These are phyloP conservation scores for Apotomis capreana DNA, from an alignment of 2,888 invertebrate genomes.

Conservation along the genomic window DNA sequence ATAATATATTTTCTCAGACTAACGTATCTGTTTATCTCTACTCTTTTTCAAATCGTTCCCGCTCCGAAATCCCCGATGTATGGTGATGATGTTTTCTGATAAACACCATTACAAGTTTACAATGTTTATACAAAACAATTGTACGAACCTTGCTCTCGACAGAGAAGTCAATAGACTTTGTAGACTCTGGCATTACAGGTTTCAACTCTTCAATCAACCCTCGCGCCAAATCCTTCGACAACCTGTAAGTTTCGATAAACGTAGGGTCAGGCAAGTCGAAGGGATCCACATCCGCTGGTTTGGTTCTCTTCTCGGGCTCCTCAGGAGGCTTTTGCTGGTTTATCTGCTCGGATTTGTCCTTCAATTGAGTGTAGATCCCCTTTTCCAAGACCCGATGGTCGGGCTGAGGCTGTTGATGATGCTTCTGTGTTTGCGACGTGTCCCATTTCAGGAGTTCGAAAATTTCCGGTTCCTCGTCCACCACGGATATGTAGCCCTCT, in stretches of 20 bases:
- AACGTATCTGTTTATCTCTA: no score
- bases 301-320: constrained; percentile 73
- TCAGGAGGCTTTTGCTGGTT: constrained; percentile 62
- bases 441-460: constrained; percentile 79
- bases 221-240: constrained; percentile 72
- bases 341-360: constrained; percentile 63
- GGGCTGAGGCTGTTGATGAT: constrained; percentile 47
- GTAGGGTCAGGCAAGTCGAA: constrained; percentile 69
- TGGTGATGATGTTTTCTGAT: no score
- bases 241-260: constrained; percentile 70
- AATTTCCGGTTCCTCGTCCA: constrained; percentile 77
- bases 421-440: constrained; percentile 68
- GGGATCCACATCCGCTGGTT: constrained; percentile 68
- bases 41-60: no score
- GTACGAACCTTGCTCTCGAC: constrained; percentile 68
- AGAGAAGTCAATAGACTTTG: constrained; percentile 74
- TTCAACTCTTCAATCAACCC: constrained; percentile 69
- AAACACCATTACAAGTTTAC: no score
- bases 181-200: constrained; percentile 75
- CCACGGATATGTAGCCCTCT: constrained; percentile 77
- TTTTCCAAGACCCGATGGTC: constrained; percentile 34
- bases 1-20: no score
- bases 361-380: constrained; percentile 42
- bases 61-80: no score
- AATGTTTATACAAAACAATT: no score